Evolutionary conservation across 2,113 vertebrate species (phyloP).

Genomic region (Gopherus flavomarginatus): DNA sequence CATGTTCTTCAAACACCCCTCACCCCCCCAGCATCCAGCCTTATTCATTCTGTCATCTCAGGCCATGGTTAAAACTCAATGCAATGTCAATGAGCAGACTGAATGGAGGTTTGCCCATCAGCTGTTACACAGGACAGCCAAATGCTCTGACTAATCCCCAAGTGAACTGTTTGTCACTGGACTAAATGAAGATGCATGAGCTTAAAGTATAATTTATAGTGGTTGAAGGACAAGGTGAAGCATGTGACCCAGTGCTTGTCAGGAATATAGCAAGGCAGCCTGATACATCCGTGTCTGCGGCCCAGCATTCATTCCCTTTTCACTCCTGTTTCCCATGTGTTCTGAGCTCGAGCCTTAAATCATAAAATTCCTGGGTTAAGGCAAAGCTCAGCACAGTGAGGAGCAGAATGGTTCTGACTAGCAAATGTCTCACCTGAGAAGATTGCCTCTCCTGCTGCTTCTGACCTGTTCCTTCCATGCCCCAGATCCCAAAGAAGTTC

Average conservation of each 20-base stretch:
- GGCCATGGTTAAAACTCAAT: background rate
- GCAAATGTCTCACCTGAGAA: background rate
- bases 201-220: background rate
- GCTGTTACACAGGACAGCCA: background rate
- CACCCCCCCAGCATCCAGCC: background rate
- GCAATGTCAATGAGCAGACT: background rate
- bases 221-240: background rate
- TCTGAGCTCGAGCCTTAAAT: background rate
- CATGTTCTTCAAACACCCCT: background rate
- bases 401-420: background rate
- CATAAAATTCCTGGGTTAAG: background rate
- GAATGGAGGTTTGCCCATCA: background rate
- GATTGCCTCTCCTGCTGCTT: background rate
- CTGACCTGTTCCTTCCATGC: background rate
- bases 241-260: background rate
- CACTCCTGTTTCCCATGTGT: background rate
- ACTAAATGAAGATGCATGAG: background rate
- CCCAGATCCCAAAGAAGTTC: background rate
- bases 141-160: background rate
- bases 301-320: background rate
- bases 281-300: background rate
- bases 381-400: background rate
- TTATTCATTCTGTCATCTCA: background rate
- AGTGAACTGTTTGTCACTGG: background rate
- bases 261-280: background rate